Conservation (phyloP, 2,888 invertebrate species). For the Leptopilina myrica region DNA sequence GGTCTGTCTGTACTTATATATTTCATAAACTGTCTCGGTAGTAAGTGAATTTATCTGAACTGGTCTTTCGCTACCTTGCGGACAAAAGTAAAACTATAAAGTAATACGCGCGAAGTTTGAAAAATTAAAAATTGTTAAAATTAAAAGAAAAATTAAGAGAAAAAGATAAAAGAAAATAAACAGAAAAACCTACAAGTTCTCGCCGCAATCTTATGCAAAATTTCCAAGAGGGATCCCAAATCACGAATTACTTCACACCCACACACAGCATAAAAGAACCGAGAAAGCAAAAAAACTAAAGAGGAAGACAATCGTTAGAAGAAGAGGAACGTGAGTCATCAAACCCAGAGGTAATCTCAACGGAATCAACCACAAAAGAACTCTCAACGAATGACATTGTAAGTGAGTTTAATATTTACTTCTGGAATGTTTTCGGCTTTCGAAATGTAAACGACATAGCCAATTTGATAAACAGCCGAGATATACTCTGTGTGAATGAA, state of each 20-base stretch:
- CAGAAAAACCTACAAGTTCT: background rate
- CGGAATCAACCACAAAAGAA: background rate
- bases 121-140: background rate
- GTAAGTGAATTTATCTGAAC: too few relatives aligned
- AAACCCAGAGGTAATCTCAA: background rate
- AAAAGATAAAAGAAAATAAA: background rate
- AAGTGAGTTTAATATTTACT: slow-evolving; percentile 1
- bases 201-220: background rate
- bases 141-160: background rate
- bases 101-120: too few relatives aligned
- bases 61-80: too few relatives aligned
- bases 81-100: too few relatives aligned
- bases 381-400: background rate
- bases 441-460: slow-evolving; percentile 3
- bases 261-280: background rate
- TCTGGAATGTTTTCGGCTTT: slow-evolving; percentile 6
- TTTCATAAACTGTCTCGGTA: too few relatives aligned
- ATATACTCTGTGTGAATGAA: slow-evolving; percentile 4
- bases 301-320: background rate
- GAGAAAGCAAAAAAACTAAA: background rate
- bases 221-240: background rate
- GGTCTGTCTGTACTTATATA: too few relatives aligned
- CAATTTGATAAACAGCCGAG: background rate
- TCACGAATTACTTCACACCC: background rate
- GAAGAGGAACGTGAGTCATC: background rate